Conservation (phyloP, 1,140 invertebrate genomes). For the Drosophila ogumai region DNA sequence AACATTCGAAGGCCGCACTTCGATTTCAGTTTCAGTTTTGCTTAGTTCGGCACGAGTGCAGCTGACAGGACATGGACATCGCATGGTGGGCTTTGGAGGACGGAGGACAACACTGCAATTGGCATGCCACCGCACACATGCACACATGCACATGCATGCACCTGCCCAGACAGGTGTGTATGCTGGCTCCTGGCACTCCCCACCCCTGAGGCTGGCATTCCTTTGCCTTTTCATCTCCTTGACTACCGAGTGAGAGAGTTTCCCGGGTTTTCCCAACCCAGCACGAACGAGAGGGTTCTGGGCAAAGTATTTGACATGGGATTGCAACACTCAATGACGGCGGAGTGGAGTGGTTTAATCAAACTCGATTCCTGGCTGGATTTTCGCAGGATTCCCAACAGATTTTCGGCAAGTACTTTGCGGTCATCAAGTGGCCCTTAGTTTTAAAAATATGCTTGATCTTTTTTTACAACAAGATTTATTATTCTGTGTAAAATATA, state of each 20-base stretch:
- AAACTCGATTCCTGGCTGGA: conserved; percentile 21
- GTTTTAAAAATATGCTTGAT: background rate
- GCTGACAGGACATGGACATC: conserved; percentile 59
- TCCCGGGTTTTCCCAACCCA: background rate
- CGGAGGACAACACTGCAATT: conserved; percentile 5
- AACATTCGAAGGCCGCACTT: conserved; percentile 61
- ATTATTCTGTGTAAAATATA: too few species aligned
- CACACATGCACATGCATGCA: conserved; percentile 2
- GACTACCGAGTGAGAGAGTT: background rate
- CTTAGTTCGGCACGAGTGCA: conserved; percentile 69
- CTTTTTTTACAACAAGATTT: background rate
- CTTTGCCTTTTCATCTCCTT: conserved; percentile 12
- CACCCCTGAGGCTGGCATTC: background rate
- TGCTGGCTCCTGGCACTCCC: background rate
- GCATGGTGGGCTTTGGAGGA: conserved; percentile 9
- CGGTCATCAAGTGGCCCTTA: background rate
- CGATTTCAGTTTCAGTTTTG: conserved; percentile 72
- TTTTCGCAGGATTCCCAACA: background rate
- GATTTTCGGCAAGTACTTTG: background rate
- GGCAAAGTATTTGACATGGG: conserved; percentile 37
- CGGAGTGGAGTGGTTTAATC: conserved; percentile 10
- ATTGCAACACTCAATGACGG: conserved; percentile 29
- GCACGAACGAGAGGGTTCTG: conserved; percentile 4
- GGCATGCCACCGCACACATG: conserved; percentile 27
- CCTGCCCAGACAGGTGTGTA: conserved; percentile 16